phyloP scores from a whole-genome alignment of 1,140 invertebrate species.

The Teleopsis dalmanni region DNA sequence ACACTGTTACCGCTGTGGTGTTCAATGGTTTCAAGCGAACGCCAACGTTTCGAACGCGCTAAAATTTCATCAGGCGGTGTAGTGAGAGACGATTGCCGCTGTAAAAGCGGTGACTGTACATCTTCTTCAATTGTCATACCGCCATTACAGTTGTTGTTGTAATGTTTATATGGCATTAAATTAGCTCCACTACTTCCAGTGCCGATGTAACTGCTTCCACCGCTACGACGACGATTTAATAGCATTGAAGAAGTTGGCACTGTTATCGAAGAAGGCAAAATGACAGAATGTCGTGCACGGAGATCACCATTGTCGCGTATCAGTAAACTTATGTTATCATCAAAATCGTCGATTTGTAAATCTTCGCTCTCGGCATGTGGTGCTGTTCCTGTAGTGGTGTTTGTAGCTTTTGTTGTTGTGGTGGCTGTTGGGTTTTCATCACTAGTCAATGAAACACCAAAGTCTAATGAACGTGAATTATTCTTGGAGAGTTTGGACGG shows the following conservation, averaged over 20 bases:
- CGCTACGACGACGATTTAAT: slow-evolving; percentile 14
- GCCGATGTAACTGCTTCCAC: slow-evolving; percentile 32
- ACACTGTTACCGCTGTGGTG: slow-evolving; percentile 45
- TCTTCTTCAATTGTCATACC: slow-evolving; percentile 42
- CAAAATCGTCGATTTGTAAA: slow-evolving; percentile 30
- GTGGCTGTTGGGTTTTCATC: slow-evolving; percentile 17
- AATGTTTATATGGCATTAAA: slow-evolving; percentile 37
- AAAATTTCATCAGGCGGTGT: slow-evolving; percentile 45
- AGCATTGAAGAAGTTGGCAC: slow-evolving; percentile 11
- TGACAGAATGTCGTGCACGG: slow-evolving; percentile 25
- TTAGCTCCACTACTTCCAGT: slow-evolving; percentile 27
- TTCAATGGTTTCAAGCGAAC: slow-evolving; percentile 63
- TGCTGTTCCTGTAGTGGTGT: background rate
- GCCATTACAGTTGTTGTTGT: slow-evolving; percentile 47
- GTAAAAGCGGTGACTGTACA: slow-evolving; percentile 51
- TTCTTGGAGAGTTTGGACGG: slow-evolving; percentile 40
- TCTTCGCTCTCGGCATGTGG: slow-evolving; percentile 18
- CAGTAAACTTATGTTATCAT: slow-evolving; percentile 34
- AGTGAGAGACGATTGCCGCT: slow-evolving; percentile 47
- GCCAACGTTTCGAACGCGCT: slow-evolving; percentile 59
- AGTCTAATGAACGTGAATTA: slow-evolving; percentile 38
- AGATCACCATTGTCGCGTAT: slow-evolving; percentile 32
- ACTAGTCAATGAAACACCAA: slow-evolving; percentile 38
- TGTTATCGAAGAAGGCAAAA: slow-evolving; percentile 26
- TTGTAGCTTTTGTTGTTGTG: background rate